Percentiles rank a stretch among this genome's conserved stretches.
Evolutionary conservation across 2,797 vertebrate species (phyloP).

Genomic region (Mormyrus proboscirostris): DNA sequence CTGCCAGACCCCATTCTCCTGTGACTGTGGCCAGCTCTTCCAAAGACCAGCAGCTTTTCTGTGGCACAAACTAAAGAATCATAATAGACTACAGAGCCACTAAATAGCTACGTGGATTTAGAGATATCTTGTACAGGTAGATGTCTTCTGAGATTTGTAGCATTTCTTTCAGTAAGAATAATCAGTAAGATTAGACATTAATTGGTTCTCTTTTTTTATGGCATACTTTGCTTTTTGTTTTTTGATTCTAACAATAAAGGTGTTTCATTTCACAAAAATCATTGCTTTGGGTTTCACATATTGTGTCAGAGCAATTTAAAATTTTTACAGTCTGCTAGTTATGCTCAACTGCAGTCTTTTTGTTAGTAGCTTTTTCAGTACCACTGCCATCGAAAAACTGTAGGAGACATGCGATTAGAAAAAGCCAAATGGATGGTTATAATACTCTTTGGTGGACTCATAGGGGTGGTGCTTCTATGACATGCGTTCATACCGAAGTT

Average conservation of each 20-base stretch:
- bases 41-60: slow-evolving; percentile 59
- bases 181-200: background rate
- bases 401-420: background rate
- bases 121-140: background rate
- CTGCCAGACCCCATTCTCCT: slow-evolving; percentile 53
- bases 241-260: background rate
- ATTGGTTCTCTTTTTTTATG: background rate
- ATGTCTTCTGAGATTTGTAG: background rate
- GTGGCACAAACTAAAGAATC: slow-evolving; percentile 61
- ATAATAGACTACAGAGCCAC: slow-evolving; percentile 25
- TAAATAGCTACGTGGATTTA: background rate
- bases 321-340: background rate
- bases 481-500: background rate
- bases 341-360: background rate
- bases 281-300: background rate
- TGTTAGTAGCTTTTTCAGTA: background rate
- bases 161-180: background rate
- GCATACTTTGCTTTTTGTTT: background rate
- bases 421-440: background rate
- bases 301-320: background rate
- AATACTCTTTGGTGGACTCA: background rate
- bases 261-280: background rate
- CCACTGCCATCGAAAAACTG: background rate
- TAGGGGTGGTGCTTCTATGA: background rate
- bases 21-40: slow-evolving; percentile 59